Base-by-base conservation (phyloP, 2,797 vertebrate genomes). In the Acipenser ruthenus region DNA sequence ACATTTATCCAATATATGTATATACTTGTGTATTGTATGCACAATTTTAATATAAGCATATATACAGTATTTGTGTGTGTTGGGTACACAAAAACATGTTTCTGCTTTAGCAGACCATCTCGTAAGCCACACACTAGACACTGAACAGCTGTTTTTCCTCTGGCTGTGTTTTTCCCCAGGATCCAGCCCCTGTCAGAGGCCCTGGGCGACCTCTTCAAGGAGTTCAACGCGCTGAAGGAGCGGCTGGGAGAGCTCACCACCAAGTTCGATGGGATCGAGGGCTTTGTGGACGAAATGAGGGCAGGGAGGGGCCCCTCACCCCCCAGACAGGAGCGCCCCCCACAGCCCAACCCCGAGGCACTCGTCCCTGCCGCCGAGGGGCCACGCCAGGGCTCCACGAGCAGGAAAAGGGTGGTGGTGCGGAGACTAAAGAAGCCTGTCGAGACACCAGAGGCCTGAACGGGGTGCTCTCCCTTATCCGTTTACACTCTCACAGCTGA, bases 141-240 rank as follows among this genome's bases (percentile, higher is more conserved):
- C 37, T 37, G 37, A 37, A 37, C 3, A 37, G 37, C 4, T 64
- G 9, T 62, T 48, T 62, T 11, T 13, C n/a, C 6, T 10, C 23
- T 37, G 11, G 10, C 10, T 6, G n/a, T 23, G 11, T 62, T 1
- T 37, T 8, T 15, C 60, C 23, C 61, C 70, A 94, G 93, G 78
- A 94, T 94, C 71, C 88, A 83, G 53, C 78, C 87, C 0, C 87
- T 95, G 60, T 94, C 92, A 0, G 86, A 87, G 6, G 92, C 91
- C 0, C 76, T 94, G 47, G 73, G 87, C 5, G 88, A 90, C 15
- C 86, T 95, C 11, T 94, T 93, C 74, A 84, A 79, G 62, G 92
- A 95, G 69, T 93, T 94, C 68, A 91, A 89, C 49, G 67, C 71
- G 1, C 81, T 95, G 64, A 94, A 94, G 66, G 88, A 85, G 66